Base-by-base conservation (phyloP, 2,797 vertebrate genomes). In the Aeoliscus strigatus region DNA sequence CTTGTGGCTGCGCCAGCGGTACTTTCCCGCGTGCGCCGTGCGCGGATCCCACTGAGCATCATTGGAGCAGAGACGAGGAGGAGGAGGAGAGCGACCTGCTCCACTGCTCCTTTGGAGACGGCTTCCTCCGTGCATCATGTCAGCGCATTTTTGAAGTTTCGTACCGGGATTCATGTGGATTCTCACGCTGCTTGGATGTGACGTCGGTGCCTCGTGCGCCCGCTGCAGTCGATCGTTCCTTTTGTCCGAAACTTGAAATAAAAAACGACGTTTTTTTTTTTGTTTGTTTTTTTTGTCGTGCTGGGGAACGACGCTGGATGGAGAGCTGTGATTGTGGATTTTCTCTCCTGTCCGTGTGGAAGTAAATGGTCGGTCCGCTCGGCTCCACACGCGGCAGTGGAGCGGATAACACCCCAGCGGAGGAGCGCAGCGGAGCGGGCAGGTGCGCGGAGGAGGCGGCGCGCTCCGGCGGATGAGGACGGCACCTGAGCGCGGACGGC, bases 391-490 rank as follows among this genome's bases (percentile, higher is more conserved):
- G 70, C 70, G 72, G 59, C 70, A 60, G 43, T 9, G 38, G n/a
- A n/a, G n/a, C 50, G 66, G 64, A 66, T 70, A 66, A 42, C 57
- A n/a, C n/a, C n/a, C n/a, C n/a, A n/a, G n/a, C n/a, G n/a, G n/a
- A n/a, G n/a, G n/a, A n/a, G n/a, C n/a, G n/a, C n/a, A n/a, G n/a
- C n/a, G n/a, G n/a, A n/a, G n/a, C n/a, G n/a, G 73, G 69, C 73
- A 80, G 80, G 81, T 85, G 83, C 81, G 80, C 73, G 65, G 61
- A 58, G 62, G 77, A 73, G 51, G 75, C 75, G 58, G 74, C 77
- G 73, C 43, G 66, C 70, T 69, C 53, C 62, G 36, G 68, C 73
- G 75, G 81, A 83, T 76, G 68, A 75, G 83, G 81, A 84, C 79
- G 69, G 58, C 74, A 77, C 68, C 77, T 79, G 76, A 67, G 60